These are phyloP conservation scores for Coelopa pilipes DNA, from an alignment of 2,888 invertebrate species.

Conservation along the genomic window DNA sequence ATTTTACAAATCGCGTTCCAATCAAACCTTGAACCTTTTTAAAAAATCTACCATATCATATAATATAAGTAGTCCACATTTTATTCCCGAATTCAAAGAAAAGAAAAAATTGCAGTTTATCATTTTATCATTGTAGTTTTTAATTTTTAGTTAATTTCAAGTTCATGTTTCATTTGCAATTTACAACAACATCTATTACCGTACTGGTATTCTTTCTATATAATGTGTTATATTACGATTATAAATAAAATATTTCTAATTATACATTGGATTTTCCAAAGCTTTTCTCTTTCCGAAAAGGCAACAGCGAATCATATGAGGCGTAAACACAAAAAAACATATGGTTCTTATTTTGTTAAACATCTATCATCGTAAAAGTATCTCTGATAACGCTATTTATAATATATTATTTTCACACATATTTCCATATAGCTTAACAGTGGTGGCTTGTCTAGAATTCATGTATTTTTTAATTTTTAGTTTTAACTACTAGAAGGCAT, in stretches of 20 bases:
- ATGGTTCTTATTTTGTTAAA: not conserved
- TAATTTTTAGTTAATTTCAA: not conserved
- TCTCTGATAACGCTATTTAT: not conserved
- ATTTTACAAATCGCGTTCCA: too few species aligned
- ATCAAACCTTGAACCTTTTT: too few species aligned
- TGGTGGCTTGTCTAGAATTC: not conserved
- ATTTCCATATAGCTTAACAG: constrained; percentile 7
- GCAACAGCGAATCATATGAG: constrained; percentile 46
- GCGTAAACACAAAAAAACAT: not conserved
- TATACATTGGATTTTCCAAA: constrained; percentile 26
- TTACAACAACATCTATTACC: constrained; percentile 32
- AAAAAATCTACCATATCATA: too few species aligned
- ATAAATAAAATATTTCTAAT: constrained; percentile 29
- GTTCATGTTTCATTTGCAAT: constrained; percentile 31
- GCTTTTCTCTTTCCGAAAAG: constrained; percentile 42
- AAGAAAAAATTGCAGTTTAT: too few species aligned
- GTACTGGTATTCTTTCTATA: constrained; percentile 11
- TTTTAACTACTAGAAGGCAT: constrained; percentile 30
- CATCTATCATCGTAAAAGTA: not conserved
- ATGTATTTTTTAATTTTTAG: not conserved
- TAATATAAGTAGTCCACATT: too few species aligned
- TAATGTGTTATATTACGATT: constrained; percentile 15
- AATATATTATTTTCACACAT: constrained; percentile 26
- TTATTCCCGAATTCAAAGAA: too few species aligned
- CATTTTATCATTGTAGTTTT: too few species aligned